Evolutionary conservation across 2,888 invertebrate species (phyloP).

Genomic region (Uropetala carovei): DNA sequence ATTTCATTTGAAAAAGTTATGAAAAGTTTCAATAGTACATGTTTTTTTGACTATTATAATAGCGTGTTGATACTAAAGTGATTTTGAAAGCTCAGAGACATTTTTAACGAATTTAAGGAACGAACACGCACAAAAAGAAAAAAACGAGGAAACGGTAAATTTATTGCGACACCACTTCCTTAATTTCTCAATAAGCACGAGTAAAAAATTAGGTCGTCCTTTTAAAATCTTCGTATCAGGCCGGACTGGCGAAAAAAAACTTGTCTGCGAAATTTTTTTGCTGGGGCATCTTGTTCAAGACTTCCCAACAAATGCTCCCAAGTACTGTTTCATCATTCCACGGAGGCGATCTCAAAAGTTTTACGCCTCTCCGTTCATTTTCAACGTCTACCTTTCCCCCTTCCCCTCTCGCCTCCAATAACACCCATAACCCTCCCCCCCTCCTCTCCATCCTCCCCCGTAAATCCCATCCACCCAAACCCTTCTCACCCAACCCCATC

Average conservation of each 20-base stretch:
- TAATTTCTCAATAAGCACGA: no score
- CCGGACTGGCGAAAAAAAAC: not conserved
- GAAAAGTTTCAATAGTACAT: no score
- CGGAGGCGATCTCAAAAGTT: not conserved
- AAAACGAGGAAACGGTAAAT: no score
- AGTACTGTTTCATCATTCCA: not conserved
- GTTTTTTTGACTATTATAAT: no score
- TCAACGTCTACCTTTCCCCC: constrained; percentile 1
- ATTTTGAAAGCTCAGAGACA: no score
- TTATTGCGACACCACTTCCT: no score
- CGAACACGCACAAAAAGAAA: no score
- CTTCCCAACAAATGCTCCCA: not conserved
- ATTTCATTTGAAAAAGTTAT: no score
- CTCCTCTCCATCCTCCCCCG: not conserved
- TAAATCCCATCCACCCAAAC: not conserved
- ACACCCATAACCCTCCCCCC: not conserved
- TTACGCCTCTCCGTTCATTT: not conserved
- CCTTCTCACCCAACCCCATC: not conserved
- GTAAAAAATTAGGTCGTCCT: no score
- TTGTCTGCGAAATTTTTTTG: not conserved
- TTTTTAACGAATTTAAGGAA: no score
- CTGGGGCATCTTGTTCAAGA: not conserved
- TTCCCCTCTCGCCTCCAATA: not conserved
- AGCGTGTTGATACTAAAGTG: no score
- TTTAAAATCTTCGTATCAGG: not conserved